Evolutionary conservation across 2,113 vertebrate genomes (phyloP), one percentile per base, ranked within the genome.

Genomic region (Nibea albiflora): DNA sequence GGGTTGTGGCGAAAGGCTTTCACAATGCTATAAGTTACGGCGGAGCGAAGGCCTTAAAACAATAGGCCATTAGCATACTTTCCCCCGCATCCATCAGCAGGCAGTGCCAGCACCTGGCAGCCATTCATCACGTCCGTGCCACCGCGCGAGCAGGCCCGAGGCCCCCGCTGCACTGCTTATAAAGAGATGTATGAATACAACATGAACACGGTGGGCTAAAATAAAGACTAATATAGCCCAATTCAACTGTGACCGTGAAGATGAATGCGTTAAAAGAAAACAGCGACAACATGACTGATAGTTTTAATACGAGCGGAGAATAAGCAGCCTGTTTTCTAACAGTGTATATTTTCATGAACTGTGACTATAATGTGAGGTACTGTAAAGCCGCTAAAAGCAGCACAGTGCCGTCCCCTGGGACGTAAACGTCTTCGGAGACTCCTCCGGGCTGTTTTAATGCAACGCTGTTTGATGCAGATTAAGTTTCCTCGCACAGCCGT

Each of bases 41-140:
- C 56, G 57, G 73, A 26, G 85, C 50, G 68, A 79, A 83, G 71
- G 79, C 84, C 84, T 90, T 92, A 88, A 90, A 92, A 92, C 91
- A 91, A 93, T 91, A 83, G 74, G 46, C 77, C 83, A 92, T 94
- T 92, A 90, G 88, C 94, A 92, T 92, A 88, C 70, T 77, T 67
- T 16, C 44, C 78, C 66, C 78, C 39, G 42, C 81, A 93, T 92
- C 84, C 85, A 90, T 93, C 91, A 90, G 80, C 28, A 67, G 61
- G 68, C 76, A 11, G 68, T 82, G 86, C 72, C 87, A 80, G 79
- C 80, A 22, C 17, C 70, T 82, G 84, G 85, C 80, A 88, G 77
- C 63, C 85, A 92, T 94, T 90, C 90, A 94, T 94, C 92, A 93
- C 78, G 35, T 47, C 64, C 6, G 8, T 78, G 75, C 78, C 85